Base-by-base conservation (phyloP, 2,797 vertebrate species). In the Cyclopterus lumpus region DNA sequence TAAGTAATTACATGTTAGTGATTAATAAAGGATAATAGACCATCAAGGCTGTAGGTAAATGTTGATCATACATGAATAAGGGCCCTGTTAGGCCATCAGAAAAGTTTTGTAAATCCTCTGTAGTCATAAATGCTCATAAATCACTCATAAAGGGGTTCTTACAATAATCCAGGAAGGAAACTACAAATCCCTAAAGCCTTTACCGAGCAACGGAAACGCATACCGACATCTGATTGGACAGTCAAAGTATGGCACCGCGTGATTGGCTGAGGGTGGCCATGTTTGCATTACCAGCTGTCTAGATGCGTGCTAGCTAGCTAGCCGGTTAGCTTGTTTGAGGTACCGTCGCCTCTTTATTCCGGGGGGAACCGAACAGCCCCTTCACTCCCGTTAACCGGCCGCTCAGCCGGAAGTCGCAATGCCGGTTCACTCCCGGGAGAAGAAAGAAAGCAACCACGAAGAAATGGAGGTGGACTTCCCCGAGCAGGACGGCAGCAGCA, bases 401-500 rank as follows among this genome's bases (percentile, higher is more conserved):
- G 53, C 28, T 58, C 14, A 1, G 38, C 40, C 6, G 20, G 46
- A 34, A 26, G 67, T 57, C 75, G 76, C 67, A 30, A 98, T 99
- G 97, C 97, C 97, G 83, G 97, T 99, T 42, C 97, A 99, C 89
- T 95, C 96, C 51, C 94, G 97, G 81, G 98, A 99, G 82, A 98
- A 98, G 92, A 99, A 98, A 81, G 97, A 98, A 79, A 97, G 91
- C 80, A 96, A 97, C 88, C 97, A 98, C 88, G 97, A 98, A 88
- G 98, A 99, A 77, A 99, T 99, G 97, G 97, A 99, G 86, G 97
- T 99, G 94, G 98, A 99, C 83, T 98, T 96, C 71, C 95, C 96
- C 28, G 97, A 99, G 79, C 98, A 99, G 66, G 98, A 99, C 85
- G 97, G 96, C 84, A 98, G 96, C 93, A 98, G 95, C 90, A 97